These are phyloP conservation scores for Typhlichthys subterraneus DNA, from an alignment of 2,797 vertebrate species.

Conservation along the genomic window DNA sequence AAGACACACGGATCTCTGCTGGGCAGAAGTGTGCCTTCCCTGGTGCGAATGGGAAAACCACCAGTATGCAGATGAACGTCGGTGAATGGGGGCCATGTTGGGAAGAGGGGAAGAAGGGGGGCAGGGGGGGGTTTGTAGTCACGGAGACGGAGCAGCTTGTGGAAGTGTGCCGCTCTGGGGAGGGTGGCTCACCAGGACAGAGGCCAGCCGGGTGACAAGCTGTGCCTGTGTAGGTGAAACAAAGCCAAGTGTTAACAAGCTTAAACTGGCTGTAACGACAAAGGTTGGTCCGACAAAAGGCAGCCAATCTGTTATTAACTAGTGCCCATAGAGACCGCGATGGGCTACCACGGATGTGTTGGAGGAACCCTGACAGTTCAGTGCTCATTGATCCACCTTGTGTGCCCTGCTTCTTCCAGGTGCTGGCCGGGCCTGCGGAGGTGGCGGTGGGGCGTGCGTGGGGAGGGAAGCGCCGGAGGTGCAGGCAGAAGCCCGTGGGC, in stretches of 20 bases:
- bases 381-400: too few relatives aligned
- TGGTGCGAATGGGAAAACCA: slow-evolving; percentile 51
- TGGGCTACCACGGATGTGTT: neutral
- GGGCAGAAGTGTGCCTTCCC: slow-evolving; percentile 55
- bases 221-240: slow-evolving; percentile 65
- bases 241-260: slow-evolving; percentile 70
- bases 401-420: too few relatives aligned
- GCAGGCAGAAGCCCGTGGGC: slow-evolving; percentile 34
- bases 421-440: slow-evolving; percentile 29
- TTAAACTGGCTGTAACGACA: slow-evolving; percentile 55
- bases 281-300: slow-evolving; percentile 56
- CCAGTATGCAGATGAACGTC: slow-evolving; percentile 77
- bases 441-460: slow-evolving; percentile 1
- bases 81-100: slow-evolving; percentile 23
- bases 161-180: slow-evolving; percentile 72
- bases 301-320: slow-evolving; percentile 45
- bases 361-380: too few relatives aligned
- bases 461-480: slow-evolving; percentile 24
- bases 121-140: slow-evolving; percentile 55
- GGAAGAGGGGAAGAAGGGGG: neutral
- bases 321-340: slow-evolving; percentile 43
- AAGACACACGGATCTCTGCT: slow-evolving; percentile 19
- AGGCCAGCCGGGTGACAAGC: slow-evolving; percentile 69
- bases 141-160: slow-evolving; percentile 73
- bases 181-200: slow-evolving; percentile 46